Base-by-base conservation (phyloP, 1,140 invertebrate species). In the Leptopilina clavipes region DNA sequence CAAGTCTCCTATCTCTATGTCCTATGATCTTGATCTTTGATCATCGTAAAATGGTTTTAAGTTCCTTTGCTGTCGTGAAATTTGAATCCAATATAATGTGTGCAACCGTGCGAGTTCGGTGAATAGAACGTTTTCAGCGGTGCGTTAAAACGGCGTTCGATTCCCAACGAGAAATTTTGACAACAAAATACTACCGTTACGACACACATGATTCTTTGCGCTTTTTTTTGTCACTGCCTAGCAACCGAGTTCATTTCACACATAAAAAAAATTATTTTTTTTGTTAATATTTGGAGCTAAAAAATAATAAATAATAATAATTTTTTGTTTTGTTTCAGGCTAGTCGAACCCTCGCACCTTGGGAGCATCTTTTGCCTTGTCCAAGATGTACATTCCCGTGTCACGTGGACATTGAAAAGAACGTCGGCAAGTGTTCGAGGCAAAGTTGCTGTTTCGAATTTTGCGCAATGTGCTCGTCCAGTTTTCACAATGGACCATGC, bases 311-410 rank as follows among this genome's bases (percentile, higher is more conserved):
- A 52, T 17, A 40, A 70, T 40, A 25, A 37, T 17, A 19, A 14
- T 25, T 72, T 71, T 78, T 73, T 54, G 22, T 81, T 84, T 54
- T 79, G 76, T 88, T 88, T 14, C 79, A 90, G 89, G 88, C 88
- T 71, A 87, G 88, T 80, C 87, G 88, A 12, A 87, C 84, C 1
- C 78, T 90, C 1, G 87, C 83, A 11, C 86, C 85, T 6, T 82
- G 81, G 80, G 88, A 90, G 48, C 85, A 89, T 25, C 73, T 90
- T 54, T 56, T 89, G 44, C 81, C 83, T 0, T 90, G 89, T 73
- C 89, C 89, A 18, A 89, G 85, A 25, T 90, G 89, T 75, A 86
- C 84, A 10, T 90, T 90, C 71, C 86, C 89, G 0, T 88, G 86
- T 56, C 85, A 86, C 54, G 85, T 90, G n/a, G 78, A 90, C 22